Evolutionary conservation across 2,888 invertebrate species (phyloP).

Genomic region (Nycteola revayana): DNA sequence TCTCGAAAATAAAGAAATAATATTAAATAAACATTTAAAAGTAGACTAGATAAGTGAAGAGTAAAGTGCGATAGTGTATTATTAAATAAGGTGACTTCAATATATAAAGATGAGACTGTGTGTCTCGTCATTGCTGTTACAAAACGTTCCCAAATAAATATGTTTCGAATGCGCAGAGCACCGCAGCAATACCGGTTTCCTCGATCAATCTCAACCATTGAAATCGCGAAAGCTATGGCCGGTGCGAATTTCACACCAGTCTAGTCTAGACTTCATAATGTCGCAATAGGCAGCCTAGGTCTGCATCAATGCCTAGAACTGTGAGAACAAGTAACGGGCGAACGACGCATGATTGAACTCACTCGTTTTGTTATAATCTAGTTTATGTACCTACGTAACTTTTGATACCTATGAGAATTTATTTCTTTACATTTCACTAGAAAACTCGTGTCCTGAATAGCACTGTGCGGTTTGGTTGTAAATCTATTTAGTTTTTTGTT

Average conservation of each 20-base stretch:
- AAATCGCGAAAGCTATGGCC: constrained; percentile 70
- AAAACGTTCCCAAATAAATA: constrained; percentile 34
- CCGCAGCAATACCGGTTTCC: constrained; percentile 61
- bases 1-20: no score
- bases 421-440: constrained; percentile 17
- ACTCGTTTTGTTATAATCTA: constrained; percentile 38
- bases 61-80: constrained; percentile 16
- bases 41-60: constrained; percentile 19
- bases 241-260: constrained; percentile 78
- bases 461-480: no score
- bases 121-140: no score
- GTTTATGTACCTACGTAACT: constrained; percentile 20
- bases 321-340: constrained; percentile 69
- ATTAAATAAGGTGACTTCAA: constrained; percentile 10
- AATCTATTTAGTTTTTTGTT: no score
- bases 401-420: constrained; percentile 16
- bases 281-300: constrained; percentile 55
- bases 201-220: constrained; percentile 67
- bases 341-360: constrained; percentile 48
- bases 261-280: constrained; percentile 67
- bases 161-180: constrained; percentile 31
- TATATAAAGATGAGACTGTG: constrained; percentile 16
- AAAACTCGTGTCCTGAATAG: no score
- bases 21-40: constrained; percentile 3
- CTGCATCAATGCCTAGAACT: constrained; percentile 55